Conservation (phyloP, 2,888 invertebrate genomes). For the Sericinus montela region DNA sequence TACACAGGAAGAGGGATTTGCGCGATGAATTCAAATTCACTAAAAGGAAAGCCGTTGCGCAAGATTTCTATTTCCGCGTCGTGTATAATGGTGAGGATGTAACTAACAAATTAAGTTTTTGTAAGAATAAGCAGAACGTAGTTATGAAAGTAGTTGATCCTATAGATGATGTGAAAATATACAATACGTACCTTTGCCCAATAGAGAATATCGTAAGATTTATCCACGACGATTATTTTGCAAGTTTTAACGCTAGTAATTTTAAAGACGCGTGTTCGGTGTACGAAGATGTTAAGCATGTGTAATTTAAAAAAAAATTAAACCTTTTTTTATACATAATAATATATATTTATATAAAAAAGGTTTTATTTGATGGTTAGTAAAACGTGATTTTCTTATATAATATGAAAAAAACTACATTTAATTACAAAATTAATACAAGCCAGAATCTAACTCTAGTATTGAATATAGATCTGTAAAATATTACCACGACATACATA, state of each 20-base stretch:
- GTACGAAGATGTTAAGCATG: slow-evolving; percentile 48
- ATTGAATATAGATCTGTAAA: too few species aligned
- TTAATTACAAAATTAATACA: background rate
- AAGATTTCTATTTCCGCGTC: slow-evolving; percentile 89
- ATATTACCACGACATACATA: too few species aligned
- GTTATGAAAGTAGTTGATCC: slow-evolving; percentile 64
- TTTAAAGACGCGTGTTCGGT: slow-evolving; percentile 89
- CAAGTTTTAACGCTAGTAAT: slow-evolving; percentile 90
- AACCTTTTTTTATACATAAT: too few species aligned
- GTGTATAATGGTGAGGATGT: slow-evolving; percentile 93
- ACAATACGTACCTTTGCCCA: slow-evolving; percentile 84
- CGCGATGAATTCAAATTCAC: slow-evolving; percentile 74
- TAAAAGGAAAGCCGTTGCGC: slow-evolving; percentile 77
- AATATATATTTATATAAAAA: too few species aligned
- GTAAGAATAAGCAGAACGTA: slow-evolving; percentile 80
- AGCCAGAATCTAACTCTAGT: too few species aligned
- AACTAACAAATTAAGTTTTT: slow-evolving; percentile 89
- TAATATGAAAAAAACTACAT: too few species aligned
- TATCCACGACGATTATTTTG: slow-evolving; percentile 92
- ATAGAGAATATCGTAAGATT: slow-evolving; percentile 93
- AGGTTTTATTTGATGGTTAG: too few species aligned
- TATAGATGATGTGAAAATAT: slow-evolving; percentile 49
- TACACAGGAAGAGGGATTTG: slow-evolving; percentile 83
- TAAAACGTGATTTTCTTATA: too few species aligned
- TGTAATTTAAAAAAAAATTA: slow-evolving; percentile 27